Evolutionary conservation across 2,797 vertebrate species (phyloP), one percentile per base, ranked within the genome.

Genomic region (Pelobates cultripes): DNA sequence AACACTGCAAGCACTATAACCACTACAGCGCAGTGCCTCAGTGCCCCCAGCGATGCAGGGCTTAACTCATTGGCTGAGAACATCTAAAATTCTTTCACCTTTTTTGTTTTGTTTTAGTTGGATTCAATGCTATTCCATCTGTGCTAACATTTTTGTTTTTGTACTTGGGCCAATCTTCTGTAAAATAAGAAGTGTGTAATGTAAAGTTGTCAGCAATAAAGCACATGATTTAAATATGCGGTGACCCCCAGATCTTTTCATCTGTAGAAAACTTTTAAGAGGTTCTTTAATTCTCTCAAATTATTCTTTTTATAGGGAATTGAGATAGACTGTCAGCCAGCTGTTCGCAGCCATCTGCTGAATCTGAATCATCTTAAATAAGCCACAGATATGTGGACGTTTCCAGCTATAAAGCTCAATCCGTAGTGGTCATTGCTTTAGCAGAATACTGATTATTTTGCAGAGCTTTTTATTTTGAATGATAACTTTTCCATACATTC

Each of bases 261-360:
- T 71, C 43, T 63, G 71, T 43, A n/a, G 69, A 73, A 77, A 77
- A 77, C 69, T 82, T 72, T 64, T 40, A 73, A 72, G 74, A 64
- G 43, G 73, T 77, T 71, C 64, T 73, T 74, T 78, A 14, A 69
- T 83, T 73, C 63, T 69, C 69, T 82, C 6, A 41, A 57, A 73
- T 60, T 47, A 70, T 80, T 84, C 57, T 81, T 85, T 28, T 78
- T 69, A 75, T 83, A 64, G 55, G 43, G 73, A 14, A 73, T 53
- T 42, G 61, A 85, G 43, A 74, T 7, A 53, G 4, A 64, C 41
- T 67, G 79, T 79, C 13, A 43, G 73, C 82, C 87, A 90, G 81
- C 85, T 89, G 86, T 87, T 82, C 69, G 55, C 14, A 72, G 77
- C 84, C 85, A 88, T 85, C 86, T 90, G 87, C 78, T 77, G 60